phyloP scores from a whole-genome alignment of 1,140 invertebrate species.

The Drosophila navojoa region DNA sequence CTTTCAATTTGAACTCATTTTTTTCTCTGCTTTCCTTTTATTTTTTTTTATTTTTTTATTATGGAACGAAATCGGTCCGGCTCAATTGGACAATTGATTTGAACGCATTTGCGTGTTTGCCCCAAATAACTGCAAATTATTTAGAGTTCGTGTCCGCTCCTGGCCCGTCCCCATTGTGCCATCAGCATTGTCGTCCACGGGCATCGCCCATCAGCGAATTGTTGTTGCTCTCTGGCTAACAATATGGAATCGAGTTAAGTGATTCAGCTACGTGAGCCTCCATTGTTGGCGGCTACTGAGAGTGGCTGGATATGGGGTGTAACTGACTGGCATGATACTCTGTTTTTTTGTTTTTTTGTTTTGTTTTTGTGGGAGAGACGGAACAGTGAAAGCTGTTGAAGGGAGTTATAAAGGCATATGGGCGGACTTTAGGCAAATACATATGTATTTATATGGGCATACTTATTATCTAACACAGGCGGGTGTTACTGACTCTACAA shows the following conservation, averaged over 20 bases:
- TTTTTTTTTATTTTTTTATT: conserved; percentile 8
- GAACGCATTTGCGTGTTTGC: conserved; percentile 83
- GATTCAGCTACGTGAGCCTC: conserved; percentile 82
- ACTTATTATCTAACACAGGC: too few species aligned
- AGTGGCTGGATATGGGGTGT: conserved; percentile 3
- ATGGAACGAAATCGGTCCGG: conserved; percentile 64
- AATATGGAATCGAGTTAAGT: conserved; percentile 76
- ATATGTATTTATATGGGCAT: too few species aligned
- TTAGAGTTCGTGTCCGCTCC: conserved; percentile 33
- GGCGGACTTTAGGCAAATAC: too few species aligned
- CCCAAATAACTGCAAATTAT: conserved; percentile 78
- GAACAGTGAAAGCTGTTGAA: too few species aligned
- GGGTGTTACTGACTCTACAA: too few species aligned
- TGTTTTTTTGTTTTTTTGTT: too few species aligned
- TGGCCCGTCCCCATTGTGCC: conserved; percentile 54
- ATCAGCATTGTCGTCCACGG: conserved; percentile 37
- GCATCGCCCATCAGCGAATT: conserved; percentile 25
- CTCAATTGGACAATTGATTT: conserved; percentile 81
- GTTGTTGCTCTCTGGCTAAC: neutral
- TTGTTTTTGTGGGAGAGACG: neutral
- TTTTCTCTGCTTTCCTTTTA: conserved; percentile 27
- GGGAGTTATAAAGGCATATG: too few species aligned
- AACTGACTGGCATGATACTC: neutral
- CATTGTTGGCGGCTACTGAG: conserved; percentile 29
- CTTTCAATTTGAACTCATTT: conserved; percentile 78